Evolutionary conservation across 2,113 vertebrate genomes (phyloP), one percentile per base, ranked within the genome.

Genomic region (Sakesphorus luctuosus): DNA sequence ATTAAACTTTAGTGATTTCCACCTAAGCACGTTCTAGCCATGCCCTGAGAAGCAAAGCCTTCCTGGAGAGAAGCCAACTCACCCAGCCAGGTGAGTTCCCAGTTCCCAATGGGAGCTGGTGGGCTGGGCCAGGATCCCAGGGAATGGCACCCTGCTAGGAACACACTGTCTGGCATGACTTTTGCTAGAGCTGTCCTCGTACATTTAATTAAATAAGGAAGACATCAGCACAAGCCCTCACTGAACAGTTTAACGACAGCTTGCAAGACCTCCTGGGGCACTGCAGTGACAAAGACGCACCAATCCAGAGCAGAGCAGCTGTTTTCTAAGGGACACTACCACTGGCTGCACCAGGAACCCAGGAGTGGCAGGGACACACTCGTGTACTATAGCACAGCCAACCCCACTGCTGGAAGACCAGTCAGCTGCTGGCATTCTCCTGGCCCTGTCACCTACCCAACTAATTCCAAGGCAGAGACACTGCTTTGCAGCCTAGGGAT

Each of bases 351-450:
- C 13, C 1, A 8, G 71, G 49, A 65, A 13, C 7, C 3, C 7
- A 24, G 9, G 56, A 16, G 36, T 6, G 31, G 38, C 1, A 1
- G 33, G 15, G 31, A 29, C 31, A 62, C 6, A 3, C 18, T 38
- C 0, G 0, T 35, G 24, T 3, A 3, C 9, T 10, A 25, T 18
- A 59, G 40, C 7, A 5, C 8, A 3, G 35, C 23, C 66, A 71
- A 28, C 29, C 7, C 10, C 29, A n/a, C 23, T 0, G 1, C 47
- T 43, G 33, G n/a, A 33, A 87, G 66, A 55, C 6, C n/a, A 79
- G 33, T 10, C 14, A 35, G 23, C n/a, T 59, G 58, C 56, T 59
- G 56, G 49, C 17, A 23, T 1, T 15, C 36, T 38, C 55, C 26
- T 49, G 50, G 25, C 25, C 38, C 52, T n/a, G 13, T 8, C 82